Evolutionary conservation across 2,113 vertebrate genomes (phyloP).

Genomic region (Heptranchias perlo): DNA sequence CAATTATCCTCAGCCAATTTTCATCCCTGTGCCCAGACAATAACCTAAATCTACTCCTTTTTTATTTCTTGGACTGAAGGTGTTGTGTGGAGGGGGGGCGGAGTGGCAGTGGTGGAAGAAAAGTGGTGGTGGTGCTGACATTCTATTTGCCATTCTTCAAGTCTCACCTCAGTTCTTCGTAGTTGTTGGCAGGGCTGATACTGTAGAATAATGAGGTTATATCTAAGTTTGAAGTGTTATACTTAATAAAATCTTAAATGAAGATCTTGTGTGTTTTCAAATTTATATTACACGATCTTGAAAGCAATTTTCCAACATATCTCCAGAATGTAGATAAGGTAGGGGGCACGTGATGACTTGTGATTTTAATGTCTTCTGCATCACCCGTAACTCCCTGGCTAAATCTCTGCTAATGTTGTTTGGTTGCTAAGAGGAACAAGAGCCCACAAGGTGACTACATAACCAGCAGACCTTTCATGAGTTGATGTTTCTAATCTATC

Average conservation of each 20-base stretch:
- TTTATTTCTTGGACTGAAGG: not conserved
- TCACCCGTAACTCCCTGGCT: not conserved
- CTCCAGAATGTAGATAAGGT: not conserved
- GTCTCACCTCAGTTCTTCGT: not conserved
- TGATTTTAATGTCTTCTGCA: not conserved
- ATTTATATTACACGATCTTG: not conserved
- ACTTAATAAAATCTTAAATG: not conserved
- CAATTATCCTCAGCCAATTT: not conserved
- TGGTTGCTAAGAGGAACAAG: not conserved
- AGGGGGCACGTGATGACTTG: not conserved
- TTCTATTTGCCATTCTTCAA: slow-evolving; percentile 1
- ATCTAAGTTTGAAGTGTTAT: not conserved
- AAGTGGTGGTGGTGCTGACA: not conserved
- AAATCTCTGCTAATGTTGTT: not conserved
- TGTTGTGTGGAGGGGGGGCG: not conserved
- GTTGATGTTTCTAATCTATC: not conserved
- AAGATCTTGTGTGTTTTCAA: not conserved
- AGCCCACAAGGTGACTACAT: not conserved
- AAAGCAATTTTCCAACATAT: not conserved
- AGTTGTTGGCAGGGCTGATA: not conserved
- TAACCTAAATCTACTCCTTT: not conserved
- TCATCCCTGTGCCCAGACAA: not conserved
- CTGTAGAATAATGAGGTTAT: not conserved
- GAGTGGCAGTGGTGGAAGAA: not conserved
- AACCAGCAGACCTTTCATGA: not conserved